Evolutionary conservation across 2,797 vertebrate genomes (phyloP), one percentile per base, ranked within the genome.

Genomic region (Anableps anableps): DNA sequence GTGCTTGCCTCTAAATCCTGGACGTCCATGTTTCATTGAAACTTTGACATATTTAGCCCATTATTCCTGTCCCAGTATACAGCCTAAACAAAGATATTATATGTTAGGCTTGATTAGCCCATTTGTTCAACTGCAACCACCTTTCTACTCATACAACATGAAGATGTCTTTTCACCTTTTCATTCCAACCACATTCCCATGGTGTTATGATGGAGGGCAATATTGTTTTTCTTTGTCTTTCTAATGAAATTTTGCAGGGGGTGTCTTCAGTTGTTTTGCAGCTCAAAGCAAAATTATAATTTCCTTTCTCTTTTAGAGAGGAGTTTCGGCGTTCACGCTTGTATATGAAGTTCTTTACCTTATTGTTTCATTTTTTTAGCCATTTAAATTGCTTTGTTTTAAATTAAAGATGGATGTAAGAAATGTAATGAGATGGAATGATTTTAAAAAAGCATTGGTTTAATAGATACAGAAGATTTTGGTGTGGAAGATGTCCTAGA

Each of bases 251-350:
- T 41, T 23, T 68, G 36, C 21, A 26, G 21, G 3, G 17, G 62
- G 19, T 9, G 19, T 66, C 31, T 66, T 38, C 8, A 36, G 47
- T 51, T 72, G 43, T 13, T 82, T 82, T 41, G 4, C 34, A 31
- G 19, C 29, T 7, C 45, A 5, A 62, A 76, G 80, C 75, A 51
- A 21, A 77, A 77, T 66, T 9, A 5, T 34, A 6, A 38, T 66
- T 38, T 26, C 1, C 34, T 41, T 58, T 75, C 48, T 62, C 38
- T 55, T 0, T 29, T 5, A 26, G 41, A 53, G 72, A 55, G 66
- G 11, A 17, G 3, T 72, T 64, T 74, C 29, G 31, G 36, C n/a
- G 47, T 31, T 53, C 36, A 45, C 45, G 75, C 79, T 85, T 34
- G 21, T 77, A 75, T 41, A 58, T 76, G 17, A 36, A 29, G 53